Base-by-base conservation (phyloP, 23 tunicate genomes). In the Oikopleura dioica region DNA sequence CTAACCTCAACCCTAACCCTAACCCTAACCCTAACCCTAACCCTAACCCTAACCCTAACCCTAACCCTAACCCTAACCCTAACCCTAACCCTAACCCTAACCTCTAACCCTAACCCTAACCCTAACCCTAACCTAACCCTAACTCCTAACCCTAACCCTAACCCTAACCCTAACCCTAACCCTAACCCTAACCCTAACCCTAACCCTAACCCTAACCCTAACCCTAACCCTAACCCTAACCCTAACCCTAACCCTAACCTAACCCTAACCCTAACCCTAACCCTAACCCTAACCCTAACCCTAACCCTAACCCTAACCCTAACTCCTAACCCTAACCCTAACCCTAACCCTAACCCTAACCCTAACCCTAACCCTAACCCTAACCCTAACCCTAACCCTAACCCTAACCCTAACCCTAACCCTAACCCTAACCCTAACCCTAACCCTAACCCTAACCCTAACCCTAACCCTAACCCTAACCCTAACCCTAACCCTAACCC, bases 301-400 rank as follows among this genome's bases (percentile, higher is more conserved):
- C 79, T 76, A 76, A 76, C 79, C 79, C 79, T 76, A 76, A 76
- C 79, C 79, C n/a, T n/a, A n/a, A n/a, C n/a, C n/a, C n/a, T n/a
- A n/a, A n/a, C n/a, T n/a, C n/a, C n/a, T n/a, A n/a, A n/a, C n/a
- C 79, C 50, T 38, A 76, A n/a, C 79, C 78, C 37, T 35, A 76
- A 68, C 78, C 78, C 37, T 35, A 76, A 68, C 78, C 78, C 37
- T 35, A 76, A 68, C 78, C 78, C 37, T 35, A 76, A 68, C 78
- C 78, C 37, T 35, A 76, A 29, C 76, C n/a, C n/a, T n/a, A 68
- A 68, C 78, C 78, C 37, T 35, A 76, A 68, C 78, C 78, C 37
- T 35, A 76, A 68, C 78, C 78, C 37, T 35, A 76, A 68, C 78
- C n/a, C n/a, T n/a, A 76, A 68, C 78, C 78, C 37, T 35, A 76